Evolutionary conservation across 30 jellyfish, hydroid and myxozoan genomes (phyloP).

Genomic region (Cassiopea andromeda): DNA sequence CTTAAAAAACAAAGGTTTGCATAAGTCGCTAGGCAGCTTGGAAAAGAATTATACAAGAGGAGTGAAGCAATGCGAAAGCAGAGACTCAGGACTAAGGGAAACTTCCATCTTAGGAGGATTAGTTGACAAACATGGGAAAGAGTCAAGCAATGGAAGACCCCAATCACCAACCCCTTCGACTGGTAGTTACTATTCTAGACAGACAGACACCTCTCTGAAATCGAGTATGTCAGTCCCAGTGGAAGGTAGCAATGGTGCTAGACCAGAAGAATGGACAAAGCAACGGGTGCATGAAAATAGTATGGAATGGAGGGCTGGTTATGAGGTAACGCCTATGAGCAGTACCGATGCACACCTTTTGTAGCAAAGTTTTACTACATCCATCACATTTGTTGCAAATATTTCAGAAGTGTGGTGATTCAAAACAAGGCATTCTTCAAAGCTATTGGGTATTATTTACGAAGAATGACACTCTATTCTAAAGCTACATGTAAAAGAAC

Average conservation of each 20-base stretch:
- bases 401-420: too few relatives aligned
- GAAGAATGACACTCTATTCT: too few relatives aligned
- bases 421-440: too few relatives aligned
- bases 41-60: constrained; percentile 28
- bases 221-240: neutral
- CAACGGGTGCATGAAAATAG: constrained; percentile 56
- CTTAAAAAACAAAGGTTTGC: neutral
- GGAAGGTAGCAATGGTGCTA: constrained; percentile 13
- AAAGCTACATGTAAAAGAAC: too few relatives aligned
- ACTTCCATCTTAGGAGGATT: neutral
- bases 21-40: constrained; percentile 1
- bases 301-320: constrained; percentile 74
- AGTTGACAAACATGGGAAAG: neutral
- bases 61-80: neutral
- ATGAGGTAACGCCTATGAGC: constrained; percentile 30
- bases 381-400: too few relatives aligned
- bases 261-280: constrained; percentile 61
- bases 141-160: constrained; percentile 8
- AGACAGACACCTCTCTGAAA: neutral
- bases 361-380: too few relatives aligned
- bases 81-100: neutral
- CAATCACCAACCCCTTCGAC: constrained; percentile 28
- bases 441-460: too few relatives aligned
- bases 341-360: too few relatives aligned
- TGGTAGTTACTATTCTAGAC: neutral